Evolutionary conservation across 1,140 invertebrate genomes (phyloP), one percentile per base, ranked within the genome.

Genomic region (Sycophila sp.): DNA sequence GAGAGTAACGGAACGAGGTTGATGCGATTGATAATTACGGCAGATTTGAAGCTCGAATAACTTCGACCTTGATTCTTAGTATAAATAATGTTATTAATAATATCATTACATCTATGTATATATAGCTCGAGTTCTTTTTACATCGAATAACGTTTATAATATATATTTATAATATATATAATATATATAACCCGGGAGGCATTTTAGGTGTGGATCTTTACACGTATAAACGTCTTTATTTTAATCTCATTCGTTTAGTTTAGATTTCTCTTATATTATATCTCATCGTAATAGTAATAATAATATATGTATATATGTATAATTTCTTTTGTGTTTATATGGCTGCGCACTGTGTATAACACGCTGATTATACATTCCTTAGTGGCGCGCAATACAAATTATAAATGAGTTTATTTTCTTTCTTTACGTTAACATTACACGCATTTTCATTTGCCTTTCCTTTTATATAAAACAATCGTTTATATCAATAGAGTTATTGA

Each of bases 181-280:
- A 67, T 62, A 32, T 60, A 42, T 60, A 55, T 77, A 72, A 76
- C 64, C 70, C 66, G 72, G 75, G 78, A 78, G 75, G 77, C 75
- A 78, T 77, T 78, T 78, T 79, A 80, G 76, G 78, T 80, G 74
- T 76, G 40, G 74, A 73, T 74, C 76, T 80, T 77, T 77, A 78
- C 76, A 78, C 72, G 78, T 80, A 78, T 74, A 80, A 80, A 80
- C 74, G 77, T 73, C 71, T 76, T 77, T 66, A 36, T 51, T 69
- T 49, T 47, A 58, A 49, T 68, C 55, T 60, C 30, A 38, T 69
- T 69, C 56, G 32, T 69, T 69, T 51, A 51, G 56, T 53, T 69
- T 60, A 26, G 13, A 32, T 38, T 65, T 63, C 32, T 63, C 32
- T 63, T 63, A 63, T 24, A 51, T 49, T 51, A 36, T 38, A 1